phyloP scores from a whole-genome alignment of 2,113 vertebrate genomes.

The Otolemur garnettii region DNA sequence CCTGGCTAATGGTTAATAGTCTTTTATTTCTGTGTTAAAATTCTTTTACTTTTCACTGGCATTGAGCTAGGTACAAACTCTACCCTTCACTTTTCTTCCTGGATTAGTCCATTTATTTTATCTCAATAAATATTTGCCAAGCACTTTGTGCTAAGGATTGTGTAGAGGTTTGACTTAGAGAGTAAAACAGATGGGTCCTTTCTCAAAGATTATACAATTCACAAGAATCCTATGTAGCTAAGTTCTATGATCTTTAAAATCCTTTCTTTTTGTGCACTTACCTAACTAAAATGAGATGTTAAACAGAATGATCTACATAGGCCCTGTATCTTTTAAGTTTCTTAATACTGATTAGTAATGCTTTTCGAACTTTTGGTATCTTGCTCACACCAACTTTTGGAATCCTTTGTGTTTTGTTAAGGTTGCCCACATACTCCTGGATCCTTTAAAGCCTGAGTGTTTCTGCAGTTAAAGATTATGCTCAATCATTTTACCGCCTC shows the following conservation, averaged over 20 bases:
- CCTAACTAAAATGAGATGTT: neutral
- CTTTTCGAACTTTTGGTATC: neutral
- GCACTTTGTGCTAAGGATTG: neutral
- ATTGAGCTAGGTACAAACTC: neutral
- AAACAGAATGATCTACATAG: neutral
- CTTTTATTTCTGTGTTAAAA: neutral
- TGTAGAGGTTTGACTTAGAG: neutral
- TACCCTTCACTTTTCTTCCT: neutral
- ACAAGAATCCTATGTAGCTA: neutral
- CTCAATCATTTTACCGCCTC: neutral
- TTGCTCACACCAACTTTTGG: neutral
- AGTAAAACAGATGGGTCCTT: neutral
- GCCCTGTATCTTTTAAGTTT: neutral
- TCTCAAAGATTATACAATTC: neutral
- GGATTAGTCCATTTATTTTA: neutral
- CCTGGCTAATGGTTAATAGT: neutral
- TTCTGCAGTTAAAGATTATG: neutral
- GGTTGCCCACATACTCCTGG: neutral
- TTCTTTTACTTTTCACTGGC: neutral
- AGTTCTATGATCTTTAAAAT: neutral
- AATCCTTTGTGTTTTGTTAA: neutral
- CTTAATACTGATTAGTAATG: neutral
- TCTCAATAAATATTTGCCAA: constrained; percentile 15
- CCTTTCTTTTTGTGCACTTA: neutral
- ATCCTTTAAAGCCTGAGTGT: neutral